A percentile compares a stretch with the other conserved stretches of the same genome.
Conservation (phyloP, 2,888 invertebrate species). For the Ophion slaviceki region DNA sequence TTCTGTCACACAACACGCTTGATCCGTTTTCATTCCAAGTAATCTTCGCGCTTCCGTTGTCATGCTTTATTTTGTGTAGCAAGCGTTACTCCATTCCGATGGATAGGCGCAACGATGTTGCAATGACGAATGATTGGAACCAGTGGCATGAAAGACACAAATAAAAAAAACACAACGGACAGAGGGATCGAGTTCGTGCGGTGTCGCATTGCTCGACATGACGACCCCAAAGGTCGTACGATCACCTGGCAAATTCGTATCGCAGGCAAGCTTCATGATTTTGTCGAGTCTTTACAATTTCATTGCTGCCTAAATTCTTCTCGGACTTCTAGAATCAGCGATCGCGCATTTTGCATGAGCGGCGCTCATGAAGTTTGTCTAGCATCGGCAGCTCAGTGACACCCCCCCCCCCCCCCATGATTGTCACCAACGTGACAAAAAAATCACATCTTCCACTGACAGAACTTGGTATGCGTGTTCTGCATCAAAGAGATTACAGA, state of each 20-base stretch:
- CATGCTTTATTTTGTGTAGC: constrained; percentile 8
- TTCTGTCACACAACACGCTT: constrained; percentile 26
- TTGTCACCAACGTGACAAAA: neutral
- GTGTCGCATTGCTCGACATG: constrained; percentile 40
- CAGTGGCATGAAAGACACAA: constrained; percentile 6
- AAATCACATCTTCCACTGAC: neutral
- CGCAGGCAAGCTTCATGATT: neutral
- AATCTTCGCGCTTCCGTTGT: constrained; percentile 30
- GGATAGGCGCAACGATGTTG: constrained; percentile 37
- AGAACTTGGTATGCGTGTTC: neutral
- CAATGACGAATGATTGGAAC: constrained; percentile 1
- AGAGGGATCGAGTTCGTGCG: constrained; percentile 13
- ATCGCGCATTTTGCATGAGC: too few relatives aligned
- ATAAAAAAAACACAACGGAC: constrained; percentile 29
- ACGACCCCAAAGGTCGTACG: constrained; percentile 39
- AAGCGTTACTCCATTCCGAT: constrained; percentile 10
- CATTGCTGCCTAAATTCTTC: neutral
- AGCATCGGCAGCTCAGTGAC: too few relatives aligned
- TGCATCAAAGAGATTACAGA: constrained; percentile 3
- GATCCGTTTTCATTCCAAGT: constrained; percentile 54
- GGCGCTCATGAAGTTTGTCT: too few relatives aligned
- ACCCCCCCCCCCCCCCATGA: too few relatives aligned
- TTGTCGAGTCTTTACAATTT: neutral
- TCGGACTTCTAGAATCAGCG: too few relatives aligned
- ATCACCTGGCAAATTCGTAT: constrained; percentile 2